Evolutionary conservation across 1,140 invertebrate species (phyloP), one percentile per base, ranked within the genome.

Genomic region (Phocides pigmalion): DNA sequence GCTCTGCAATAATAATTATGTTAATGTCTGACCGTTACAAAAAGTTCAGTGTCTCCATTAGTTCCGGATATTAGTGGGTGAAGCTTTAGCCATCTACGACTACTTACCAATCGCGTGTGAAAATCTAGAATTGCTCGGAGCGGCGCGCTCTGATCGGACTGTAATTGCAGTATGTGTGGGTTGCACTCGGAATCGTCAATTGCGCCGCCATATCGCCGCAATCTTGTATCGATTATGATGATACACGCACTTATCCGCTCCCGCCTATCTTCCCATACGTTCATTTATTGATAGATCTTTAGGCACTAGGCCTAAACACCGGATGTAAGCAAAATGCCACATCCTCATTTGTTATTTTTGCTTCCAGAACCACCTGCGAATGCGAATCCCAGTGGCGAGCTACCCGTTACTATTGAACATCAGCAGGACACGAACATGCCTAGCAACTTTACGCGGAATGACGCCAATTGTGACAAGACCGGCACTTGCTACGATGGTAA

Each of bases 401-500:
- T 96, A 28, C 95, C 95, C 2, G 93, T 96, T 0, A 94, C 94
- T 0, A 93, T 96, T 77, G 95, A 96, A 58, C 94, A 95, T 9
- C 94, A 94, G 17, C 94, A 96, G 84, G 95, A 96, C 80, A 92
- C 94, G 4, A 93, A 90, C 37, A 70, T 95, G 59, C 71, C 80
- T 4, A 96, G 94, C 76, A 96, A 96, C 75, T 77, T 96, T 54
- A 95, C 95, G 1, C 93, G 95, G 74, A 94, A 94, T 68, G 96
- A 96, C 73, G 95, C 96, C 11, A 98, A 98, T 89, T 98, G 98
- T 81, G 97, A 98, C 88, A 97, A 97, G 77, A 98, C 97, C 25
- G 98, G 97, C 77, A 98, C 97, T 54, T 98, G 98, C 81, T 98
- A 98, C 76, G 97, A 98, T 91, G 97, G 97, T 98, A 82, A 81